These are phyloP conservation scores for Tenthredo distinguenda DNA, from an alignment of 2,888 invertebrate genomes.

Conservation along the genomic window DNA sequence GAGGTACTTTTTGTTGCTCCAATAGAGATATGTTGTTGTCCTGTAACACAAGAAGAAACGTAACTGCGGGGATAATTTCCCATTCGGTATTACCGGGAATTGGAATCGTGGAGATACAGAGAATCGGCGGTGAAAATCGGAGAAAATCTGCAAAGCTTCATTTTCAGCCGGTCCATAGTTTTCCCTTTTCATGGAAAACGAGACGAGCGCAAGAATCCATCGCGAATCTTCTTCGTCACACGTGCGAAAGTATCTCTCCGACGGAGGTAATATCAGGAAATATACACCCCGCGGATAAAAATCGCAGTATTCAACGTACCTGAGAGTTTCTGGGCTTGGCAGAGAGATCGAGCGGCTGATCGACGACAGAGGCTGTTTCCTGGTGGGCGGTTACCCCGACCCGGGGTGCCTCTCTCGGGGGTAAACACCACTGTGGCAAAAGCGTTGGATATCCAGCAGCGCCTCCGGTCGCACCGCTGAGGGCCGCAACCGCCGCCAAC, in stretches of 20 bases:
- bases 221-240: too few relatives aligned
- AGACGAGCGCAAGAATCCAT: too few relatives aligned
- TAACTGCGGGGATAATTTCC: background rate
- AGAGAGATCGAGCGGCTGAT: constrained; percentile 93
- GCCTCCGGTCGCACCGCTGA: constrained; percentile 79
- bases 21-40: constrained; percentile 77
- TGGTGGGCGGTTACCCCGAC: constrained; percentile 72
- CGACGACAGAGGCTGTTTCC: constrained; percentile 78
- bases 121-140: too few relatives aligned
- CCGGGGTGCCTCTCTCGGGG: constrained; percentile 78
- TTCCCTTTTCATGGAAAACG: too few relatives aligned
- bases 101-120: too few relatives aligned
- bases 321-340: constrained; percentile 84
- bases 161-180: too few relatives aligned
- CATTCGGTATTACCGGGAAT: background rate
- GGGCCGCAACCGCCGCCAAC: constrained; percentile 84
- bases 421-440: constrained; percentile 76
- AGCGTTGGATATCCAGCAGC: constrained; percentile 71
- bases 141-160: too few relatives aligned
- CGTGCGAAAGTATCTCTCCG: too few relatives aligned
- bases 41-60: constrained; percentile 60
- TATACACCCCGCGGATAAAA: too few relatives aligned
- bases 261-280: too few relatives aligned
- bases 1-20: constrained; percentile 78
- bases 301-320: constrained; percentile 60